A percentile compares a stretch with the other conserved stretches of the same genome.
Conservation (phyloP, 1,140 invertebrate genomes). For the Drosophila leontia region DNA sequence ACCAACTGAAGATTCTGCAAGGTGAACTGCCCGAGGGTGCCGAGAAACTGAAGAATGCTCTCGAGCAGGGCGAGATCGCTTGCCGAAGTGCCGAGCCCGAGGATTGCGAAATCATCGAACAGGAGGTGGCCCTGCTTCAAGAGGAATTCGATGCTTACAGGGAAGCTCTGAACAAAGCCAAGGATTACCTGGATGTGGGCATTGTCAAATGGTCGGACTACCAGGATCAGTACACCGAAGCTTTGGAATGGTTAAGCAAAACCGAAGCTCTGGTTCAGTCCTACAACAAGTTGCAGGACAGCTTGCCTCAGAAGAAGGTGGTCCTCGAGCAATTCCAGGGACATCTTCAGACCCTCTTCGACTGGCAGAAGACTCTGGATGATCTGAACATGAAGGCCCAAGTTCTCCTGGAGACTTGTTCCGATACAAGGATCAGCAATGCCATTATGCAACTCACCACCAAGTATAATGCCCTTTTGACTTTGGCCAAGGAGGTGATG, state of each 20-base stretch:
- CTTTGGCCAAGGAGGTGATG: slow-evolving; percentile 97
- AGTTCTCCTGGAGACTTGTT: slow-evolving; percentile 94
- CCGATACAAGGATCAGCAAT: slow-evolving; percentile 96
- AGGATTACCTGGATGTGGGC: slow-evolving; percentile 93
- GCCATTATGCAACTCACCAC: slow-evolving; percentile 96
- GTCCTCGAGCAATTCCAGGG: slow-evolving; percentile 96
- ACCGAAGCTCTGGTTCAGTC: slow-evolving; percentile 94
- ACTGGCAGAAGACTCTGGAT: slow-evolving; percentile 97
- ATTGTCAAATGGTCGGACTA: slow-evolving; percentile 98
- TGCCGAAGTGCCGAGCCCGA: slow-evolving; percentile 93
- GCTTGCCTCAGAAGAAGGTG: slow-evolving; percentile 94
- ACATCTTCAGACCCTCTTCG: slow-evolving; percentile 95
- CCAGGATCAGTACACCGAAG: slow-evolving; percentile 96
- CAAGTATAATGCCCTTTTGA: slow-evolving; percentile 96
- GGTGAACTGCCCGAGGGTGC: slow-evolving; percentile 93
- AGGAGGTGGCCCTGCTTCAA: slow-evolving; percentile 94
- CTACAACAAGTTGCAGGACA: slow-evolving; percentile 96
- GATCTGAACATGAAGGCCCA: slow-evolving; percentile 96
- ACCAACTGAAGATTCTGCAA: slow-evolving; percentile 93
- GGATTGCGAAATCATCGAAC: slow-evolving; percentile 95
- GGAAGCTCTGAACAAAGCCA: slow-evolving; percentile 91
- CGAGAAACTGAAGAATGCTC: slow-evolving; percentile 91
- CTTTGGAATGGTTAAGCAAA: slow-evolving; percentile 94
- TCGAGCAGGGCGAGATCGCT: slow-evolving; percentile 93
- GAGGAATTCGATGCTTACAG: slow-evolving; percentile 94